These are phyloP conservation scores for Periphyllus acericola DNA, from an alignment of 2,888 invertebrate species.

Conservation along the genomic window DNA sequence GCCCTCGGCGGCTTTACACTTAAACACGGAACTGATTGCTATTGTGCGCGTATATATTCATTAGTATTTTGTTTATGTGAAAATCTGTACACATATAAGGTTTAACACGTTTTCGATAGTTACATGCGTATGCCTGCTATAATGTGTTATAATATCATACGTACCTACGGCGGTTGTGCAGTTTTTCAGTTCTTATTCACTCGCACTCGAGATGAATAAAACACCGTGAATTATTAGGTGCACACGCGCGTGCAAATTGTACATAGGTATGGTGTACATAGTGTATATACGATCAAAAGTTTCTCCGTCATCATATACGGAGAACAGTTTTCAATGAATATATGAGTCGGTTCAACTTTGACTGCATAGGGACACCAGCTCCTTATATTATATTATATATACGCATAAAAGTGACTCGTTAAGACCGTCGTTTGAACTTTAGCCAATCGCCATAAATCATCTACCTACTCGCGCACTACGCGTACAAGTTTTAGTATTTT, in stretches of 20 bases:
- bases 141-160: too few species aligned
- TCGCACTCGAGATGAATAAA: background rate
- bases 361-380: background rate
- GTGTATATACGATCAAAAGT: background rate
- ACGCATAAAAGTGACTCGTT: background rate
- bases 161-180: background rate
- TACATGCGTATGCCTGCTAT: too few species aligned
- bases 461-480: background rate
- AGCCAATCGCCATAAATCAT: background rate
- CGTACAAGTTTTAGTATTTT: background rate
- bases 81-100: too few species aligned
- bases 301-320: background rate
- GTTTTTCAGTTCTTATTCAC: background rate
- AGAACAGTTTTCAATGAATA: background rate
- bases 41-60: too few species aligned
- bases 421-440: background rate
- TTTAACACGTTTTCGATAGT: too few species aligned
- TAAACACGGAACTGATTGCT: too few species aligned
- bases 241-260: background rate
- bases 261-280: too few species aligned
- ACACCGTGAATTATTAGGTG: background rate
- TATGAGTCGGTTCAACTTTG: background rate
- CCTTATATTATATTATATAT: background rate
- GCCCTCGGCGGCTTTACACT: too few species aligned
- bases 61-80: too few species aligned